Conservation (phyloP, 1,140 invertebrate species). For the Zaprionus davidi region DNA sequence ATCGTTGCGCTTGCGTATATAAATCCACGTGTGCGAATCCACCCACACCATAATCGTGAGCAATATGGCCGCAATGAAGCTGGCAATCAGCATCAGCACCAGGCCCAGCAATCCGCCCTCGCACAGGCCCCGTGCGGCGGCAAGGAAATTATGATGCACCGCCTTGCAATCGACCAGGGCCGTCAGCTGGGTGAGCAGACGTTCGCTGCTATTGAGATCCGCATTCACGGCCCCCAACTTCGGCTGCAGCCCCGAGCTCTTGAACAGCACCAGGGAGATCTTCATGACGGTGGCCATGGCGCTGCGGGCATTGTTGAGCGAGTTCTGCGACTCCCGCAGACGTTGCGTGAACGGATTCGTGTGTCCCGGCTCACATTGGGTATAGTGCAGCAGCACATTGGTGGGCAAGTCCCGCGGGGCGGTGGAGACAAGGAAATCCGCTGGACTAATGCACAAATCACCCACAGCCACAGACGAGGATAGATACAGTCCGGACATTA, state of each 20-base stretch:
- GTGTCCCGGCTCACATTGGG: slow-evolving; percentile 90
- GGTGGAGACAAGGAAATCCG: slow-evolving; percentile 91
- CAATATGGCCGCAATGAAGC: slow-evolving; percentile 92
- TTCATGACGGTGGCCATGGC: slow-evolving; percentile 83
- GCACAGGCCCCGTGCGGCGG: slow-evolving; percentile 91
- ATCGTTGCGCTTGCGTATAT: slow-evolving; percentile 90
- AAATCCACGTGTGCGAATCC: slow-evolving; percentile 98
- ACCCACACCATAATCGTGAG: slow-evolving; percentile 96
- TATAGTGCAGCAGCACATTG: slow-evolving; percentile 91
- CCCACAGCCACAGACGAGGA: slow-evolving; percentile 92
- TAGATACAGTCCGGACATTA: slow-evolving; percentile 93
- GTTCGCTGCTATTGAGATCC: slow-evolving; percentile 89
- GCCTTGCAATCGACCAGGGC: slow-evolving; percentile 91
- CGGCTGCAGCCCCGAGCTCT: slow-evolving; percentile 86
- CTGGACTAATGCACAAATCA: slow-evolving; percentile 90
- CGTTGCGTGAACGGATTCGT: slow-evolving; percentile 92
- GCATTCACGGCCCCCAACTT: slow-evolving; percentile 89
- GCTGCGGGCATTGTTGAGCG: slow-evolving; percentile 88
- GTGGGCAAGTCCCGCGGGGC: slow-evolving; percentile 89
- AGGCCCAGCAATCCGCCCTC: slow-evolving; percentile 92
- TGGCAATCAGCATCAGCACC: slow-evolving; percentile 93
- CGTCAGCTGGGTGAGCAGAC: slow-evolving; percentile 86
- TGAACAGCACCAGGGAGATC: slow-evolving; percentile 81
- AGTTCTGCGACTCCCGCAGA: slow-evolving; percentile 89
- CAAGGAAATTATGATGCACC: slow-evolving; percentile 91